Conservation (phyloP, 2,888 invertebrate species). For the Drosophila atroscutellata region DNA sequence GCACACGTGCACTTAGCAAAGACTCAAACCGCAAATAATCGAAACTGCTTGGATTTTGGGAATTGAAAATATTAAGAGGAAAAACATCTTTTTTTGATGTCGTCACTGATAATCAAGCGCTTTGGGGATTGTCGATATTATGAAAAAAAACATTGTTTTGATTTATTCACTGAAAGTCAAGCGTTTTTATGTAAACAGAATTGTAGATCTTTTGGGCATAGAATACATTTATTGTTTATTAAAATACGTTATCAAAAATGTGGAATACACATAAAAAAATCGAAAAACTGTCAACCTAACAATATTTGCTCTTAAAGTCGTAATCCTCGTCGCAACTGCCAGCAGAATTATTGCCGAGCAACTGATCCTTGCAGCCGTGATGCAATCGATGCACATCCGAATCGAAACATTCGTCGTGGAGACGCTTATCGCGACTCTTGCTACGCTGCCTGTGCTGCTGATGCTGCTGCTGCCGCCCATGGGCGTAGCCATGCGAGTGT, state of each 20-base stretch:
- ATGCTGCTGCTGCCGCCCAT: constrained; percentile 49
- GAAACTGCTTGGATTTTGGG: not conserved
- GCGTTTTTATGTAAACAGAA: not conserved
- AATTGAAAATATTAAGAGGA: not conserved
- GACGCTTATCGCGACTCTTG: constrained; percentile 75
- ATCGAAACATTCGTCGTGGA: constrained; percentile 74
- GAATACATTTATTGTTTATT: constrained; percentile 14
- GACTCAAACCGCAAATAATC: not conserved
- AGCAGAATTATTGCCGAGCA: constrained; percentile 57
- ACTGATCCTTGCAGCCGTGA: constrained; percentile 73
- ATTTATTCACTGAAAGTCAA: not conserved
- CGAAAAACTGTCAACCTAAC: constrained; percentile 17
- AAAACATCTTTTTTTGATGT: not conserved
- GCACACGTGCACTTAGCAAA: constrained; percentile 2
- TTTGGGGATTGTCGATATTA: not conserved
- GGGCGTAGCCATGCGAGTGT: constrained; percentile 20
- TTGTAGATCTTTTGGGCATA: not conserved
- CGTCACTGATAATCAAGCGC: not conserved
- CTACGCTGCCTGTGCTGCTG: constrained; percentile 68
- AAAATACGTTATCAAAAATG: constrained; percentile 14
- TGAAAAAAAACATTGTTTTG: not conserved
- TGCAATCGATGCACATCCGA: constrained; percentile 72
- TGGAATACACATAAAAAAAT: constrained; percentile 6
- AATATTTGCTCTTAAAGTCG: constrained; percentile 81
- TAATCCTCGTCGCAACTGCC: constrained; percentile 81